Conservation (phyloP, 2,888 invertebrate species). For the Phengaris alcon region DNA sequence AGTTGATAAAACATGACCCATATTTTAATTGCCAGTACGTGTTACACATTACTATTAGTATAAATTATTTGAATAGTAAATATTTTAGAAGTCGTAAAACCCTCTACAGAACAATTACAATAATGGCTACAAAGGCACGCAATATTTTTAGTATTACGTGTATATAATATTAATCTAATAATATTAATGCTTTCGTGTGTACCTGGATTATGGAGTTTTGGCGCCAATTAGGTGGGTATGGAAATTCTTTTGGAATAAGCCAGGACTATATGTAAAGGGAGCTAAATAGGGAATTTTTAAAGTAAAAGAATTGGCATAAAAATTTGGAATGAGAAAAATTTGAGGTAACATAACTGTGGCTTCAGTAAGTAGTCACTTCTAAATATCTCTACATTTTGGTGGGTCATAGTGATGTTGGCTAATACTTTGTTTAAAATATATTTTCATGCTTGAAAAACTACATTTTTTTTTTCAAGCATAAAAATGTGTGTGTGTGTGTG, state of each 20-base stretch:
- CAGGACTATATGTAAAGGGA: background rate
- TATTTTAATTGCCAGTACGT: slow-evolving; percentile 23
- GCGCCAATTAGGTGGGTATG: slow-evolving; percentile 1
- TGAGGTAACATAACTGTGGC: too few relatives aligned
- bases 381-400: too few relatives aligned
- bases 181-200: slow-evolving; percentile 11
- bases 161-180: slow-evolving; percentile 5
- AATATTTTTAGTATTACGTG: slow-evolving; percentile 23
- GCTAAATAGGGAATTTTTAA: too few relatives aligned
- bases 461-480: too few relatives aligned
- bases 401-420: too few relatives aligned
- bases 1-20: slow-evolving; percentile 24
- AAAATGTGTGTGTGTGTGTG: too few relatives aligned
- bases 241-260: background rate
- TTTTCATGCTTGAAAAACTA: too few relatives aligned
- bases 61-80: slow-evolving; percentile 12
- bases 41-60: slow-evolving; percentile 18
- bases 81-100: slow-evolving; percentile 12
- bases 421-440: too few relatives aligned
- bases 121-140: slow-evolving; percentile 15
- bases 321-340: too few relatives aligned
- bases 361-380: too few relatives aligned
- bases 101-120: slow-evolving; percentile 12
- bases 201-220: slow-evolving; percentile 10
- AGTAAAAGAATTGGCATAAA: too few relatives aligned